Evolutionary conservation across 2,888 invertebrate species (phyloP).

Genomic region (Clunio marinus): DNA sequence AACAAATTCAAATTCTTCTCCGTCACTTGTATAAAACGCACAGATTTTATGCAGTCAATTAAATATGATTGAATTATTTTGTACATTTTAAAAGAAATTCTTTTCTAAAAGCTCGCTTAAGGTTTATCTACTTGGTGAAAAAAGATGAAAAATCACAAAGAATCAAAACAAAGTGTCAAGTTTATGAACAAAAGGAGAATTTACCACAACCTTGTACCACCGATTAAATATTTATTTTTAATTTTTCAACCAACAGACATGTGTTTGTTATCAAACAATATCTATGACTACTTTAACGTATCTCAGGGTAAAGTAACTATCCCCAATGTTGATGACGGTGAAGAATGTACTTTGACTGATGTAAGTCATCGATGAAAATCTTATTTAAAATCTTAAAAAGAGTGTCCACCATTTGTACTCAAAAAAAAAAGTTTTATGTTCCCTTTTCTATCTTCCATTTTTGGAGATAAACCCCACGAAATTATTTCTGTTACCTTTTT

Average conservation of each 20-base stretch:
- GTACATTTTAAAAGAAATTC: background rate
- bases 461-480: no score
- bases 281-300: slow-evolving; percentile 90
- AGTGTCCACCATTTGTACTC: no score
- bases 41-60: slow-evolving; percentile 38
- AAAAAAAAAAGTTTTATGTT: no score
- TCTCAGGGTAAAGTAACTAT: slow-evolving; percentile 96
- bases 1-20: background rate
- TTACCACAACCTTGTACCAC: no score
- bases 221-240: background rate
- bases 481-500: no score
- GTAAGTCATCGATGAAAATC: slow-evolving; percentile 66
- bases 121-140: slow-evolving; percentile 41
- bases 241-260: slow-evolving; percentile 56
- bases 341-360: slow-evolving; percentile 84
- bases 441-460: no score
- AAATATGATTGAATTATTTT: no score
- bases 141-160: background rate
- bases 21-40: slow-evolving; percentile 11
- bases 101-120: slow-evolving; percentile 47
- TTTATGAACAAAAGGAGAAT: background rate
- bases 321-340: slow-evolving; percentile 91
- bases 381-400: no score
- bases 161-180: background rate
- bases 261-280: slow-evolving; percentile 78